These are phyloP conservation scores for Trachelus iudaicus DNA, from an alignment of 2,888 invertebrate genomes.

Conservation along the genomic window DNA sequence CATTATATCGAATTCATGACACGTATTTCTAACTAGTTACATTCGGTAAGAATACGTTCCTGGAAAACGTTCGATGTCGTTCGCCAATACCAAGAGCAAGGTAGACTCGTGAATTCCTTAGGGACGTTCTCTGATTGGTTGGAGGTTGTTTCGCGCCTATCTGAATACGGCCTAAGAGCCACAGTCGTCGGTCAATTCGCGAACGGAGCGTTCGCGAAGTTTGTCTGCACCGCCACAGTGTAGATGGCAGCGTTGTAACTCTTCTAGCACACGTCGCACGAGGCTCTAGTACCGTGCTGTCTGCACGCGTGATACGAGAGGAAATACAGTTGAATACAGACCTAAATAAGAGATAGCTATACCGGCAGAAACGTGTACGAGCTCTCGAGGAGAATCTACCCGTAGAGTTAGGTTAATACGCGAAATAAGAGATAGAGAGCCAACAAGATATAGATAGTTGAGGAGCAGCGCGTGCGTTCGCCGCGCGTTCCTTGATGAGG, in stretches of 20 bases:
- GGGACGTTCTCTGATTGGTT: not conserved
- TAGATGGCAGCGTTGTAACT: conserved; percentile 44
- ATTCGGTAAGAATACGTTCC: not conserved
- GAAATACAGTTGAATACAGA: not conserved
- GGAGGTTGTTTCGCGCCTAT: conserved; percentile 7
- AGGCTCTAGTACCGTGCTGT: conserved; percentile 5
- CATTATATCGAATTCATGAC: not conserved
- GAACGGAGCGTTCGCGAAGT: conserved; percentile 20
- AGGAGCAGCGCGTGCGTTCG: not conserved
- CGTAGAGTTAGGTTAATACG: not conserved
- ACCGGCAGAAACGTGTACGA: not conserved
- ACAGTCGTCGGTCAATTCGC: conserved; percentile 34
- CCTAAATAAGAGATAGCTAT: not conserved
- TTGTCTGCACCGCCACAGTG: conserved; percentile 10
- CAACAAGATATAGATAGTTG: not conserved
- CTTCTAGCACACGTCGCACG: conserved; percentile 33
- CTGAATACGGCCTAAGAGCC: conserved; percentile 3
- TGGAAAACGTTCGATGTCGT: not conserved
- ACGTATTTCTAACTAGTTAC: not conserved
- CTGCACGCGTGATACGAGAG: not conserved
- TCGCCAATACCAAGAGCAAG: not conserved
- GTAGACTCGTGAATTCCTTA: not conserved
- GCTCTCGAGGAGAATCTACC: not conserved
- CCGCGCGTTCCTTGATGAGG: not conserved
- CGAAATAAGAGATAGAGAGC: not conserved